phyloP scores from a whole-genome alignment of 1,140 invertebrate species.

The Drosophila suzukii region DNA sequence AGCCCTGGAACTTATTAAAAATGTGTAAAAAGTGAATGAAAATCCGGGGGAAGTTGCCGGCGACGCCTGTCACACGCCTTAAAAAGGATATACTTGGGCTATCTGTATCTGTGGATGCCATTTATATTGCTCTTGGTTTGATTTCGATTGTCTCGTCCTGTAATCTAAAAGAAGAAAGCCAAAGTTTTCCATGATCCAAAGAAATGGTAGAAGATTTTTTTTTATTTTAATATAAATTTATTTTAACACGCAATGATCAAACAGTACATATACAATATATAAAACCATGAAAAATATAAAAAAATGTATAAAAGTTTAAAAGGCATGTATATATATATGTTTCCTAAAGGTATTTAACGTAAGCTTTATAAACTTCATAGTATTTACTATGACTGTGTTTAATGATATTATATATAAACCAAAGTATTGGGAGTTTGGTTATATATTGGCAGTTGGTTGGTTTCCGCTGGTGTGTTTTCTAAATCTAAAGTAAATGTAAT shows the following conservation, averaged over 20 bases:
- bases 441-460: background rate
- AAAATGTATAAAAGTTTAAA: too few species aligned
- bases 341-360: too few species aligned
- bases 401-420: too few species aligned
- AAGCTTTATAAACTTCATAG: too few species aligned
- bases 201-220: background rate
- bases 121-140: background rate
- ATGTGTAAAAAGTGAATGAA: slow-evolving; percentile 33
- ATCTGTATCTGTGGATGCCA: background rate
- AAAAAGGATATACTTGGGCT: slow-evolving; percentile 6
- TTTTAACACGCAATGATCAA: too few species aligned
- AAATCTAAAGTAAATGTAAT: too few species aligned
- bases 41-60: slow-evolving; percentile 19
- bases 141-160: background rate
- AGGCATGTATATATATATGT: too few species aligned
- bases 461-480: background rate
- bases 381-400: too few species aligned
- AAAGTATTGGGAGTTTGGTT: too few species aligned
- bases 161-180: background rate
- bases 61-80: slow-evolving; percentile 10
- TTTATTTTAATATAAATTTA: background rate
- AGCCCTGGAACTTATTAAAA: slow-evolving; percentile 29
- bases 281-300: too few species aligned
- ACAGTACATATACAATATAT: too few species aligned
- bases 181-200: background rate